Evolutionary conservation across 2,888 invertebrate species (phyloP).

Genomic region (Gastracanthus pulcherrimus): DNA sequence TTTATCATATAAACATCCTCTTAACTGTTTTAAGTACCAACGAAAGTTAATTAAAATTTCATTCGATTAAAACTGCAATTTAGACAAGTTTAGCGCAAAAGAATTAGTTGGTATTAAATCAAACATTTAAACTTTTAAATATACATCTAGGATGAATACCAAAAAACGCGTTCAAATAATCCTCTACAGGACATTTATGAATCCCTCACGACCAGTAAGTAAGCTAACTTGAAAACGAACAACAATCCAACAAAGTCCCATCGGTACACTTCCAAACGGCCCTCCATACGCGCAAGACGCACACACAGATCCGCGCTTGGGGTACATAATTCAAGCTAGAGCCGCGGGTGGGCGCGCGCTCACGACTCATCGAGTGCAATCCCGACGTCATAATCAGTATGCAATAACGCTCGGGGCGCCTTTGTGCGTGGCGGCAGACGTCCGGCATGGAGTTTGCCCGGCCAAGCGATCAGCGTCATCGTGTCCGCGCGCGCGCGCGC

Average conservation of each 20-base stretch:
- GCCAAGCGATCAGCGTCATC: slow-evolving; percentile 62
- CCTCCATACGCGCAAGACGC: not conserved
- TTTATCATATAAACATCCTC: too few species aligned
- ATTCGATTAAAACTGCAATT: too few species aligned
- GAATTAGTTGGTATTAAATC: too few species aligned
- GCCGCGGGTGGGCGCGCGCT: not conserved
- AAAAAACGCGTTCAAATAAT: too few species aligned
- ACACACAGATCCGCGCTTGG: not conserved
- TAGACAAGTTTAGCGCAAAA: too few species aligned
- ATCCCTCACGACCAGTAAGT: too few species aligned
- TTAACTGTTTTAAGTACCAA: too few species aligned
- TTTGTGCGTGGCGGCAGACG: slow-evolving; percentile 61
- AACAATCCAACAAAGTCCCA: not conserved
- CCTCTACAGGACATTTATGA: too few species aligned
- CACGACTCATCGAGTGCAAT: slow-evolving; percentile 47
- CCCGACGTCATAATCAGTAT: slow-evolving; percentile 47
- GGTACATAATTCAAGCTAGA: not conserved
- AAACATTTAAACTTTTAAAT: too few species aligned
- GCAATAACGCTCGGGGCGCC: slow-evolving; percentile 53
- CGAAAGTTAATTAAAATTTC: too few species aligned
- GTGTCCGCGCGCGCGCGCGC: slow-evolving; percentile 2
- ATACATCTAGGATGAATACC: too few species aligned
- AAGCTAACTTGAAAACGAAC: too few species aligned
- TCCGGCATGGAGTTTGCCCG: slow-evolving; percentile 63
- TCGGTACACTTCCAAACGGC: not conserved